Conservation (phyloP, 2,797 vertebrate genomes). For the Mionectes olivaceus region DNA sequence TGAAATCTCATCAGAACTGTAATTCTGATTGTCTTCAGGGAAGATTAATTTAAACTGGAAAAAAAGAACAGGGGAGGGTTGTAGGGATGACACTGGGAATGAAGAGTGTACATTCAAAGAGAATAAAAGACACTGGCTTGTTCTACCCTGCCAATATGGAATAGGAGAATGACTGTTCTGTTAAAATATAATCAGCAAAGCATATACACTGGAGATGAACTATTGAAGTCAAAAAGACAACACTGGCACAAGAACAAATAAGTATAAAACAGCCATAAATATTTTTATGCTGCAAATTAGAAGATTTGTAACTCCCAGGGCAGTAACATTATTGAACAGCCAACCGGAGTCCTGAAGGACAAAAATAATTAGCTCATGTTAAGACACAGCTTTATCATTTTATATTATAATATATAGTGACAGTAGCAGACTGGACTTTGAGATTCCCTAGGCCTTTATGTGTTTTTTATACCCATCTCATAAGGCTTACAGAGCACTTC, state of each 20-base stretch:
- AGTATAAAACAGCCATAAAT: constrained; percentile 47
- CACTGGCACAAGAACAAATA: constrained; percentile 51
- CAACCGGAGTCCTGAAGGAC: constrained; percentile 64
- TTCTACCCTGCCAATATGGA: neutral
- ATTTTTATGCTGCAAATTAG: constrained; percentile 57
- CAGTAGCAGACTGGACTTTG: constrained; percentile 10
- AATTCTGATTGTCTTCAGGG: neutral
- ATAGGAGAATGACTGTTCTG: neutral
- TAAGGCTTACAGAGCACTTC: neutral
- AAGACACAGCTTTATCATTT: constrained; percentile 62
- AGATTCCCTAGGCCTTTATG: constrained; percentile 4
- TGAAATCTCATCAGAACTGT: neutral
- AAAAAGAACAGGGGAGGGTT: neutral
- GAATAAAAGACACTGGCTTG: neutral
- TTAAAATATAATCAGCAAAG: constrained; percentile 17
- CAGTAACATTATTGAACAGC: constrained; percentile 57
- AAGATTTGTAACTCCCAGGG: constrained; percentile 63
- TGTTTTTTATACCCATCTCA: constrained; percentile 13
- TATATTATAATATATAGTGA: constrained; percentile 53
- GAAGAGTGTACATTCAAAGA: neutral
- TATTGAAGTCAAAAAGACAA: constrained; percentile 54
- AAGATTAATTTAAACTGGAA: neutral
- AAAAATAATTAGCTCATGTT: constrained; percentile 68
- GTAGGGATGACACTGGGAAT: neutral
- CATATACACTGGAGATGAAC: constrained; percentile 32